These are phyloP conservation scores for Channa maculata DNA, from an alignment of 2,113 vertebrate genomes.

Conservation along the genomic window DNA sequence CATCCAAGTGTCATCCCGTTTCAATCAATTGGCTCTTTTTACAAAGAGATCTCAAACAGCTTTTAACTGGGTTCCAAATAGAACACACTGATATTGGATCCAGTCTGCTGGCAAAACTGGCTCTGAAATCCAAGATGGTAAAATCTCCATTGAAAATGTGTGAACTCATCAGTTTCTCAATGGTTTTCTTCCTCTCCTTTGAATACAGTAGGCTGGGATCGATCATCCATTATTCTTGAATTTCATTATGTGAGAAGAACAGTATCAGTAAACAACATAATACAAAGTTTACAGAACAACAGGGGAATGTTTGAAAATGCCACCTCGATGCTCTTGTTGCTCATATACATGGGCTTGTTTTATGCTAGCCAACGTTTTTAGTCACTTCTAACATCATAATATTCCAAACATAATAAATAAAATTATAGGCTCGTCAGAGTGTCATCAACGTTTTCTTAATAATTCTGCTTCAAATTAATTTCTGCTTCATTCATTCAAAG, in stretches of 20 bases:
- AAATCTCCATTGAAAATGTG: constrained; percentile 72
- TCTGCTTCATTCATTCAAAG: no score
- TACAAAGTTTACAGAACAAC: constrained; percentile 38
- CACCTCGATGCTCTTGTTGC: constrained; percentile 19
- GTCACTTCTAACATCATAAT: no score
- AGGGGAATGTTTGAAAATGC: constrained; percentile 9
- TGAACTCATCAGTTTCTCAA: constrained; percentile 75
- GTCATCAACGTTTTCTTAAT: no score
- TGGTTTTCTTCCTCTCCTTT: constrained; percentile 59
- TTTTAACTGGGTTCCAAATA: constrained; percentile 74
- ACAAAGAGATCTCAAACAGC: constrained; percentile 58
- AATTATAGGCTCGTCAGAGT: no score
- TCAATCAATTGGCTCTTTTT: constrained; percentile 78
- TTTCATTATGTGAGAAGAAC: constrained; percentile 74
- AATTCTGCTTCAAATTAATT: no score
- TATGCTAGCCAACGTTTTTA: no score
- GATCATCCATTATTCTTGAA: constrained; percentile 76
- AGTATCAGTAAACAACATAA: constrained; percentile 68
- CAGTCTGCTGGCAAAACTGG: constrained; percentile 55
- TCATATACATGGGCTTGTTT: neutral
- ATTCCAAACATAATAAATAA: no score
- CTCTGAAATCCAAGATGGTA: constrained; percentile 70
- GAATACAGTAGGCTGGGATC: constrained; percentile 54
- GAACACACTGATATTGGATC: constrained; percentile 69
- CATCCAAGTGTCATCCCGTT: constrained; percentile 66